Percentiles rank a stretch among this genome's conserved stretches.
Conservation (phyloP, 35 echinoderm and acorn worm genomes). For the Lytechinus pictus region DNA sequence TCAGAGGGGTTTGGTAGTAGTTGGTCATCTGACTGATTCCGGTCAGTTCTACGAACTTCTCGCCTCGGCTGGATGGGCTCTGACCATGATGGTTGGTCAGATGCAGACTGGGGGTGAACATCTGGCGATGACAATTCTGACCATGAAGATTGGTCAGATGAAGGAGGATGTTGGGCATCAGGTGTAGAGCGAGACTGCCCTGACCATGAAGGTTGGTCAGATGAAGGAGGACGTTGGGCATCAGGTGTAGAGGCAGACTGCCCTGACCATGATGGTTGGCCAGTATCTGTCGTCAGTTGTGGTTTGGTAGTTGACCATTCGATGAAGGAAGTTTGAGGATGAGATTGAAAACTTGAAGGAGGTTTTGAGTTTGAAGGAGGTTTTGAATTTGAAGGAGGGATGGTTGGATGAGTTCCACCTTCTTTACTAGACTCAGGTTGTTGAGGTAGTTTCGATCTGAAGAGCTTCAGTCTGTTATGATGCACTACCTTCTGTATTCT, state of each 20-base stretch:
- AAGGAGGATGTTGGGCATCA: too few species aligned
- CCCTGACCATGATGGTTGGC: background rate
- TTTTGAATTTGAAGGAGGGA: background rate
- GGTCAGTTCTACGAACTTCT: background rate
- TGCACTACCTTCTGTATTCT: constrained; percentile 8
- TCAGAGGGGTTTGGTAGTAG: too few species aligned
- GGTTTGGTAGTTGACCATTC: background rate
- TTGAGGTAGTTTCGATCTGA: background rate
- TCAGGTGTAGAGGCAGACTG: background rate
- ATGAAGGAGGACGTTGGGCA: background rate
- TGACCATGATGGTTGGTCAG: background rate
- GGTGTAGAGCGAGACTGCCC: too few species aligned
- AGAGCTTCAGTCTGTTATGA: constrained; percentile 37
- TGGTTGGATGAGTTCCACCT: background rate
- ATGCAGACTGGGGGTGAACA: background rate
- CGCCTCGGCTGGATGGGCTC: background rate
- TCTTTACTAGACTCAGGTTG: background rate
- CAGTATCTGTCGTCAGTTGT: background rate
- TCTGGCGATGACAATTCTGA: background rate
- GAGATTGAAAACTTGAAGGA: background rate
- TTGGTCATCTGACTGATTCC: background rate
- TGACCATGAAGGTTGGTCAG: background rate
- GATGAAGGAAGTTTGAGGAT: background rate
- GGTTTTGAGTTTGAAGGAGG: background rate
- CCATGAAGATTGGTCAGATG: too few species aligned